These are phyloP conservation scores for Mechanitis mazaeus DNA, from an alignment of 2,888 invertebrate species.

Conservation along the genomic window DNA sequence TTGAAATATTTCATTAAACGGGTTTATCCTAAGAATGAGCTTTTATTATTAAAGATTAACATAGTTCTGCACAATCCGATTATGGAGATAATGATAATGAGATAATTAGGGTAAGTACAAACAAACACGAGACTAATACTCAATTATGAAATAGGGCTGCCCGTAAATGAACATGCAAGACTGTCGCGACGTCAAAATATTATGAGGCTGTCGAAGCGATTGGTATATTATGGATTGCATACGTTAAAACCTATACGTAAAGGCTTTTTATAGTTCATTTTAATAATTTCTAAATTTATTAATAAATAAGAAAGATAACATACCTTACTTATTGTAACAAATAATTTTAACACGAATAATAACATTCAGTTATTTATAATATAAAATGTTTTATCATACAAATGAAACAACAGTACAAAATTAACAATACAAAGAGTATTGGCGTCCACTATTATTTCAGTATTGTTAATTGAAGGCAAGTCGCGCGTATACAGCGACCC, in stretches of 20 bases:
- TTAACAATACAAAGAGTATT: too few relatives aligned
- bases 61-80: conserved; percentile 21
- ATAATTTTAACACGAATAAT: neutral
- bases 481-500: conserved; percentile 6
- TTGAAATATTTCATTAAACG: too few relatives aligned
- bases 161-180: neutral
- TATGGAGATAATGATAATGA: conserved; percentile 19
- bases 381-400: neutral
- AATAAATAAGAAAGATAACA: too few relatives aligned
- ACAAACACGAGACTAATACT: conserved; percentile 25
- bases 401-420: neutral
- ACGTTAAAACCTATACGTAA: too few relatives aligned
- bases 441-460: too few relatives aligned
- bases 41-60: conserved; percentile 19
- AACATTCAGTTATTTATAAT: neutral
- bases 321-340: too few relatives aligned
- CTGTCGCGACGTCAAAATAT: neutral
- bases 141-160: conserved; percentile 18
- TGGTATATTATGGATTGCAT: too few relatives aligned
- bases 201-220: too few relatives aligned
- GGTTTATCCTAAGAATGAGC: neutral
- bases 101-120: conserved; percentile 26
- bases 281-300: too few relatives aligned
- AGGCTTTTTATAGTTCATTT: too few relatives aligned
- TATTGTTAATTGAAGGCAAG: neutral